Evolutionary conservation across 2,888 invertebrate species (phyloP).

Genomic region (Julus scandinavius): DNA sequence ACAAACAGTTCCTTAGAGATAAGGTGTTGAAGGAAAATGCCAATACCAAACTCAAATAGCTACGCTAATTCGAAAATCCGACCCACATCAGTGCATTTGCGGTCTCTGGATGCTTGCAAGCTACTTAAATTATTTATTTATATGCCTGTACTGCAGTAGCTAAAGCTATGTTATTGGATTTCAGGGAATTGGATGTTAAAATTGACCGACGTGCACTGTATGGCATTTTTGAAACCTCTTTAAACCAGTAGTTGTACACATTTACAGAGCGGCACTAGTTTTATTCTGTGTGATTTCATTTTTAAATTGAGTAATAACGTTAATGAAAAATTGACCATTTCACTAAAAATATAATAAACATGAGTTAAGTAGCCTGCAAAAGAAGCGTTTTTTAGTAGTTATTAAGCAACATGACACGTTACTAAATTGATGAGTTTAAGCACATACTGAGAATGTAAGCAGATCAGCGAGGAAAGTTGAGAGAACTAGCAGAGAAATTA

Average conservation of each 20-base stretch:
- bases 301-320: background rate
- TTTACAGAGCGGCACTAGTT: background rate
- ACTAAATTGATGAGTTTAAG: background rate
- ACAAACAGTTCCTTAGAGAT: constrained; percentile 93
- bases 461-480: too few species aligned
- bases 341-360: background rate
- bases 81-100: background rate
- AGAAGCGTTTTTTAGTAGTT: background rate
- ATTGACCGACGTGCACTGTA: background rate
- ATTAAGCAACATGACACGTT: too few species aligned
- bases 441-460: too few species aligned
- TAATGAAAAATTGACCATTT: background rate
- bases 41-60: constrained; percentile 44
- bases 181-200: background rate
- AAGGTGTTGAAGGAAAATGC: constrained; percentile 81
- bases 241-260: background rate
- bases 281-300: background rate
- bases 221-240: background rate
- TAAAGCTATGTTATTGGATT: background rate
- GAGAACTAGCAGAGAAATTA: too few species aligned
- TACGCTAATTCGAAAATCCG: background rate
- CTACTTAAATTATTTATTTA: constrained; percentile 18
- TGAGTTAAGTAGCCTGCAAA: constrained; percentile 2
- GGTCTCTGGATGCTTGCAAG: background rate
- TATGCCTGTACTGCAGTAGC: background rate